Conservation (phyloP, 2,888 invertebrate species). For the Byasa hedistus region DNA sequence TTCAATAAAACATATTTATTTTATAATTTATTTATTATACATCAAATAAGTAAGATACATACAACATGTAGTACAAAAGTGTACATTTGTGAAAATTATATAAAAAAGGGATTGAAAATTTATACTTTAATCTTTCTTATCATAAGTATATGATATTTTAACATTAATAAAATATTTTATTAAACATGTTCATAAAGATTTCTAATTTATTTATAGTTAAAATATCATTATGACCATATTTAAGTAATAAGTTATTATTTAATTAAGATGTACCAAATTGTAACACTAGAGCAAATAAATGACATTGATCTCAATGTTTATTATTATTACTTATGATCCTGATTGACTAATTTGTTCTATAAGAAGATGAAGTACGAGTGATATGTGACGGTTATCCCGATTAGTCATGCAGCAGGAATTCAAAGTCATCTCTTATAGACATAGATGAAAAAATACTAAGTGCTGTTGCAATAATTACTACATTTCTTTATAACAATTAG, state of each 20-base stretch:
- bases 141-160: constrained; percentile 23
- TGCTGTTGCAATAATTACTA: too few species aligned
- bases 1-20: background rate
- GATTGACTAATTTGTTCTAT: background rate
- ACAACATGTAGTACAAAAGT: constrained; percentile 52
- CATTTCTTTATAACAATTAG: too few species aligned
- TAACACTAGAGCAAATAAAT: constrained; percentile 24
- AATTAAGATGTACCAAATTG: background rate
- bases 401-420: too few species aligned
- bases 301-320: constrained; percentile 25
- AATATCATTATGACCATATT: constrained; percentile 3
- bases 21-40: constrained; percentile 35
- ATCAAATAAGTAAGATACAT: constrained; percentile 41
- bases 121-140: too few species aligned
- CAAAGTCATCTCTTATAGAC: too few species aligned
- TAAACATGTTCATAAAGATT: constrained; percentile 6
- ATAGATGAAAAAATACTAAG: too few species aligned
- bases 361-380: background rate
- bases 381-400: background rate
- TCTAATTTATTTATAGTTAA: constrained; percentile 17
- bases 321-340: background rate
- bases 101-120: constrained; percentile 39
- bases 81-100: constrained; percentile 52
- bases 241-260: background rate
- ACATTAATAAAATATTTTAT: constrained; percentile 20